phyloP scores from a whole-genome alignment of 2,797 vertebrate genomes.

The Pseudomugil tenellus region DNA sequence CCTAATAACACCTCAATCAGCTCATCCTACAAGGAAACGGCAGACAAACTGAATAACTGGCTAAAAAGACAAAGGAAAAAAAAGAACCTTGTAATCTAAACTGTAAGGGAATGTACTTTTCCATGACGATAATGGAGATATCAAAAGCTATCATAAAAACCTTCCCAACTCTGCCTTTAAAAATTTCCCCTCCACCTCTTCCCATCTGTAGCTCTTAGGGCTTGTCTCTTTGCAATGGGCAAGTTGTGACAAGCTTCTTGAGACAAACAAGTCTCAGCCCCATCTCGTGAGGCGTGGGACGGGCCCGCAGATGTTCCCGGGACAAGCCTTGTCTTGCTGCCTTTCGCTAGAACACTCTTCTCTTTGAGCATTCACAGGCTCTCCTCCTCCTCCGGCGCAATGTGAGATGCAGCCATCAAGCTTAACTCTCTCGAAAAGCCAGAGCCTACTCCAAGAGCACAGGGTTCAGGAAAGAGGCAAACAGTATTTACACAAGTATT shows the following conservation, averaged over 20 bases:
- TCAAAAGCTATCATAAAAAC: slow-evolving; percentile 72
- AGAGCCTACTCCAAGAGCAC: slow-evolving; percentile 74
- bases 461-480: slow-evolving; percentile 83
- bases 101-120: slow-evolving; percentile 65
- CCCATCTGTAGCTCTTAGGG: slow-evolving; percentile 75
- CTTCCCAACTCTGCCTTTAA: slow-evolving; percentile 70
- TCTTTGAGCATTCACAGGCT: slow-evolving; percentile 87
- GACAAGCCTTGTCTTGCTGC: slow-evolving; percentile 94
- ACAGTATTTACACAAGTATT: slow-evolving; percentile 83
- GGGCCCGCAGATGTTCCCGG: slow-evolving; percentile 94
- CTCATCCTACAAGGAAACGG: not conserved
- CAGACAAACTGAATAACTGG: not conserved
- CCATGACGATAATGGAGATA: slow-evolving; percentile 63
- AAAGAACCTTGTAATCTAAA: slow-evolving; percentile 49
- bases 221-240: slow-evolving; percentile 82
- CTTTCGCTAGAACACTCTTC: slow-evolving; percentile 92
- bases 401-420: slow-evolving; percentile 78
- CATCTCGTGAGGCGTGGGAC: slow-evolving; percentile 92
- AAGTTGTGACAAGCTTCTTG: slow-evolving; percentile 90
- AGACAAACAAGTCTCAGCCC: slow-evolving; percentile 98
- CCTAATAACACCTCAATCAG: not conserved
- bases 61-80: not conserved
- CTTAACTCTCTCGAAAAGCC: slow-evolving; percentile 80
- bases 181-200: slow-evolving; percentile 60
- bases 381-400: slow-evolving; percentile 85